phyloP scores from a whole-genome alignment of 2,113 vertebrate species.

The Pycnonotus jocosus region DNA sequence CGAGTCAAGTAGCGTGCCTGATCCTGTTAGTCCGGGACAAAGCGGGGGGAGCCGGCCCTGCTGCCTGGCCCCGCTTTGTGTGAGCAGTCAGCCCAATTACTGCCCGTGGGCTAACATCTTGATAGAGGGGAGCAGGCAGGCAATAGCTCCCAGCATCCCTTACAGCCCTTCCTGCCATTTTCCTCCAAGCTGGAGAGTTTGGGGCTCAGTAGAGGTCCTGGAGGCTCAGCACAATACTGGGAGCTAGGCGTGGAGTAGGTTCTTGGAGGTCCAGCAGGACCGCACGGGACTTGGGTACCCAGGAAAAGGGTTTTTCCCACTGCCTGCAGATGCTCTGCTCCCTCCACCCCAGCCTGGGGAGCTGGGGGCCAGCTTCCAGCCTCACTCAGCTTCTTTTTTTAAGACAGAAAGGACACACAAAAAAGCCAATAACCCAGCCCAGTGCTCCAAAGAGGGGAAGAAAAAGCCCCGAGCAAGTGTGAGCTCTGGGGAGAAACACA shows the following conservation, averaged over 20 bases:
- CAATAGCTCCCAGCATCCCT: neutral
- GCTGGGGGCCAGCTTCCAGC: neutral
- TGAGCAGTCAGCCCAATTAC: slow-evolving; percentile 88
- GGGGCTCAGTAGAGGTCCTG: neutral
- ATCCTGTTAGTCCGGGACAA: slow-evolving; percentile 88
- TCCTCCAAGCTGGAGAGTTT: neutral
- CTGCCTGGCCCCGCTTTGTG: slow-evolving; percentile 69
- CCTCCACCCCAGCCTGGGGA: neutral
- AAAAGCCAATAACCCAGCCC: slow-evolving; percentile 43
- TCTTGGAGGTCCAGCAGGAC: neutral
- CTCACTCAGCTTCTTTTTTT: neutral
- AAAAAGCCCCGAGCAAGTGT: slow-evolving; percentile 46
- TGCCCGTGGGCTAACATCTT: slow-evolving; percentile 82
- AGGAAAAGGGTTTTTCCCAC: neutral
- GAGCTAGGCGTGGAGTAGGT: fast-evolving
- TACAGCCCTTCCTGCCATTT: neutral
- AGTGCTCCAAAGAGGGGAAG: slow-evolving; percentile 25
- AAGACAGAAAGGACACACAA: slow-evolving; percentile 45
- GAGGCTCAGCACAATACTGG: neutral
- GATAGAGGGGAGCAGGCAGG: slow-evolving; percentile 70
- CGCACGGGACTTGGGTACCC: neutral
- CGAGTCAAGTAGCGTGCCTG: slow-evolving; percentile 87
- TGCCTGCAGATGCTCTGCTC: neutral
- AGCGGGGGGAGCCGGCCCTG: slow-evolving; percentile 59
- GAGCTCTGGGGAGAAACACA: slow-evolving; percentile 55